Evolutionary conservation across 92 coral and sea anemone genomes (phyloP), one percentile per base, ranked within the genome.

Genomic region (Scolanthus callimorphus): DNA sequence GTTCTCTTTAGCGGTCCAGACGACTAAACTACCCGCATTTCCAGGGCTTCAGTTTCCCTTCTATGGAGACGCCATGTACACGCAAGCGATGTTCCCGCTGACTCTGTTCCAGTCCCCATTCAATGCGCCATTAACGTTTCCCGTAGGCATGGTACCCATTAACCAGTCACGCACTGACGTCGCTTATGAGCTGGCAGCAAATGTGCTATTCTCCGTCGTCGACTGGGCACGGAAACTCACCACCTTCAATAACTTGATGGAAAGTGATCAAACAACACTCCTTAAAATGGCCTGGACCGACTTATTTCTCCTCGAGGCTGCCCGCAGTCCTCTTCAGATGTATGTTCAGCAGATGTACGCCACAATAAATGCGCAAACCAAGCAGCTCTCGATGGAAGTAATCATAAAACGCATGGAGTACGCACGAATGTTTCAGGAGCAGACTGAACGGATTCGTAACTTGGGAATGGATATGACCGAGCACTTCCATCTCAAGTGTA

Each of bases 161-260:
- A 48, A 68, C 50, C 96, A 77, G 55, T 47, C 80, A 2, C 67
- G 86, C 4, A 69, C 80, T 19, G 96, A 87, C 31, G 85, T 79
- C 27, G 96, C 85, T 0, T 87, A 87, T 76, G 96, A 87, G 64
- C 70, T 87, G 28, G 96, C 96, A 0, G 96, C 96, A 3, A 85
- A 87, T 51, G 96, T 83, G 11, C 76, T 87, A 20, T 87, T 87
- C 86, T 77, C 96, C 1, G 81, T 87, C 44, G 90, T 87, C 72
- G 96, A 87, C 74, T 87, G 96, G 96, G 96, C 96, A 11, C 67
- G 85, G 50, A 87, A 87, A 55, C 80, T 87, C 3, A 74, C 96
- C 8, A 73, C 90, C 1, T 87, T 82, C 39, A 78, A 69, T 58
- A 80, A 74, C 39, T 54, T 87, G 44, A 64, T 69, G 22, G 96